Base-by-base conservation (phyloP, 1,140 invertebrate genomes). In the Thaumatotibia leucotreta region DNA sequence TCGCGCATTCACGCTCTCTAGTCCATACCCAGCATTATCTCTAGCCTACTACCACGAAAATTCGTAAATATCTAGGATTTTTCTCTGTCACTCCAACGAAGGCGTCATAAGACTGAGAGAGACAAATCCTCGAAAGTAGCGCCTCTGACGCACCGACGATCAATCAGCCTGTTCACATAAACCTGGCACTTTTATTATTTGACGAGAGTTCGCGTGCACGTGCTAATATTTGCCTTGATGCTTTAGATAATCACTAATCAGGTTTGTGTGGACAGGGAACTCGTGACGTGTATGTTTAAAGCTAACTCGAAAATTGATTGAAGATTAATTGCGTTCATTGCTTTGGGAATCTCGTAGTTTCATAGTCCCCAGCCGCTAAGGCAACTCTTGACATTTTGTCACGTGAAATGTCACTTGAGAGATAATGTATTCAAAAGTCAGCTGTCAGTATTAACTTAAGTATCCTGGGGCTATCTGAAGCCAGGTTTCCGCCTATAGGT, bases 171-270 rank as follows among this genome's bases (percentile, higher is more conserved):
- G 79, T 82, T 82, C 74, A 83, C 72, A 79, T 72, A 80, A 76
- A 63, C 66, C 67, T 73, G 85, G 82, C 83, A 79, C 69, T 70
- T 88, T 88, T 84, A 86, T 80, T 85, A 86, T 85, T 87, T 85
- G 77, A 79, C 68, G 68, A 72, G 67, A 72, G 39, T 39, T 39
- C 32, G 45, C 33, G 45, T 23, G n/a, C 58, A 29, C 45, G 4
- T 32, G 35, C 20, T 14, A 67, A 62, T 67, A 67, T 67, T 62
- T 62, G 24, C 17, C 33, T 33, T n/a, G n/a, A n/a, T n/a, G 11
- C 35, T 20, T n/a, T 45, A n/a, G n/a, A n/a, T 45, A 17, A n/a
- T n/a, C n/a, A 3, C 10, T 33, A 11, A 45, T 20, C 39, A 45
- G 39, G 39, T 45, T 45, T 45, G 20, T 45, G 35, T 39, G 27